Conservation (phyloP, 2,888 invertebrate species). For the Pachydiplax longipennis region DNA sequence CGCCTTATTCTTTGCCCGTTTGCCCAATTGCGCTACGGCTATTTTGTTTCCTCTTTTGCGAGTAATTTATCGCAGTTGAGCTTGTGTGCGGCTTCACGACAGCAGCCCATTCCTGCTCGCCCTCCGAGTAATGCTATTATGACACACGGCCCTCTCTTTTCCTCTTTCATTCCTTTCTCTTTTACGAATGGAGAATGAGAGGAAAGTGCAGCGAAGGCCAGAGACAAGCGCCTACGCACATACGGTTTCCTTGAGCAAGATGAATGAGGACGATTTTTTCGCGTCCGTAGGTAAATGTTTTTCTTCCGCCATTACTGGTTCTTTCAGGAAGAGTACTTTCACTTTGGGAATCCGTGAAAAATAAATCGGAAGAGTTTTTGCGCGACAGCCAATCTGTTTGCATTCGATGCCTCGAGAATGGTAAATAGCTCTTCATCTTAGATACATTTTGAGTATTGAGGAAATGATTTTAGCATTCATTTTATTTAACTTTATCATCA, state of each 20-base stretch:
- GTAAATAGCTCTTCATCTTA: no score
- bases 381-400: no score
- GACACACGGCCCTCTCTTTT: not conserved
- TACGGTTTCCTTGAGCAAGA: not conserved
- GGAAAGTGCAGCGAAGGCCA: not conserved
- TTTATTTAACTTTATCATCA: no score
- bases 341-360: no score
- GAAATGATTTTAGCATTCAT: no score
- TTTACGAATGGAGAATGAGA: not conserved
- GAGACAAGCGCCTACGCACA: not conserved
- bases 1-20: not conserved
- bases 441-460: no score
- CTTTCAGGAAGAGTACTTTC: no score
- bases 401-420: no score
- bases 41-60: not conserved
- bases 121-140: not conserved
- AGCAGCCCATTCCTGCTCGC: not conserved
- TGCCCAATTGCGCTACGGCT: not conserved
- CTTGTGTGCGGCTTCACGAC: not conserved
- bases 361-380: no score
- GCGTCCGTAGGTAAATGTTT: not conserved
- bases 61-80: not conserved
- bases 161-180: not conserved
- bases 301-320: not conserved
- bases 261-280: not conserved